Conservation (phyloP, 2,888 invertebrate species). For the Drosophila maculinotata region DNA sequence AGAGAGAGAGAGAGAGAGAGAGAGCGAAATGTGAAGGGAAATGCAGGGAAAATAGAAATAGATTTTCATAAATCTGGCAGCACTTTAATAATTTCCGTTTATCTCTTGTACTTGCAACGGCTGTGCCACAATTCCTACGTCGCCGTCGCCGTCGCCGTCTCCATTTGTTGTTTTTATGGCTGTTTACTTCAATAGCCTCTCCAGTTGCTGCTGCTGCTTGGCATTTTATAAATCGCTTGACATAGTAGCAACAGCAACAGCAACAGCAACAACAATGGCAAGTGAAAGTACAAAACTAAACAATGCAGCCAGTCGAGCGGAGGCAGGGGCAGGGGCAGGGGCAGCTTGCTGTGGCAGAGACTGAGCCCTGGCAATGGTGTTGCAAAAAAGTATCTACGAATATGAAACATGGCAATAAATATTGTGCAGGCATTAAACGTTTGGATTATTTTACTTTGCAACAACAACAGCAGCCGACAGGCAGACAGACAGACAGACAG, state of each 20-base stretch:
- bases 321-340: not conserved
- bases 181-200: slow-evolving; percentile 53
- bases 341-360: slow-evolving; percentile 23
- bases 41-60: slow-evolving; percentile 60
- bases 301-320: slow-evolving; percentile 48
- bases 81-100: slow-evolving; percentile 81
- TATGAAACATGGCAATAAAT: slow-evolving; percentile 82
- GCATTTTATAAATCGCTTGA: slow-evolving; percentile 80
- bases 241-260: slow-evolving; percentile 56
- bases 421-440: slow-evolving; percentile 81
- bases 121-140: slow-evolving; percentile 51
- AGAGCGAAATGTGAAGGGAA: not conserved
- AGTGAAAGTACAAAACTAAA: slow-evolving; percentile 62
- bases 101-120: slow-evolving; percentile 67
- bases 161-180: slow-evolving; percentile 58
- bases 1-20: not conserved
- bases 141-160: slow-evolving; percentile 18
- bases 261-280: slow-evolving; percentile 39
- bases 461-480: slow-evolving; percentile 26
- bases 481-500: slow-evolving; percentile 10
- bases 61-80: slow-evolving; percentile 78
- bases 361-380: slow-evolving; percentile 40
- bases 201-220: slow-evolving; percentile 45
- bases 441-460: slow-evolving; percentile 69
- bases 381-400: slow-evolving; percentile 67